Evolutionary conservation across 2,113 vertebrate genomes (phyloP), one percentile per base, ranked within the genome.

Genomic region (Arvicanthis niloticus): DNA sequence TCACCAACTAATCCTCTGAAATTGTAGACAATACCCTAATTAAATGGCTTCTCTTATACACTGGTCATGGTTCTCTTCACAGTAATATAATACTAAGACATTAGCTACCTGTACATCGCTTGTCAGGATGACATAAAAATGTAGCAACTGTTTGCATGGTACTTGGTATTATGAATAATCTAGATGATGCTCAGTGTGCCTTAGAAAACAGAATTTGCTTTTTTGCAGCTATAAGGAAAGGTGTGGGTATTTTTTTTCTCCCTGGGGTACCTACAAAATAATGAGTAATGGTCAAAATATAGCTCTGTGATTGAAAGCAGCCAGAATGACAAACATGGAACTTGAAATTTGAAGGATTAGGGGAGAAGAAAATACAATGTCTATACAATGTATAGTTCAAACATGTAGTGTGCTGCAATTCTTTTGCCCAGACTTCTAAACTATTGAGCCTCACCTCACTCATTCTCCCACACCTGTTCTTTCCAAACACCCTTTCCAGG

Each of bases 191-290:
- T 11, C 34, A 81, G 37, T 22, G 12, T 58, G n/a, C 75, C 26
- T 92, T 85, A 92, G 0, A 76, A 94, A 96, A 91, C 53, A 89
- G n/a, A 91, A 82, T 85, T 72, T 93, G 77, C 73, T 67, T 94
- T 93, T 86, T 60, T 21, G n/a, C 4, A 65, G 24, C 70, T 93
- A 11, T 22, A 67, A 81, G 19, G 77, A 75, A 89, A 82, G 2
- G 24, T 91, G 7, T 16, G 88, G 26, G 56, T 15, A 31, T 31
- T 67, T 67, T 67, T 67, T 82, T 95, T 88, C 81, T 81, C 72
- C 37, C 29, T 4, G 5, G 70, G 22, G 31, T 21, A 60, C 17
- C 68, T 48, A 60, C 37, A 53, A 34, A 68, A 60, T 92, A 48
- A 93, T 91, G 22, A 29, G 15, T 76, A 65, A 37, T 76, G n/a